phyloP scores from a whole-genome alignment of 2,888 invertebrate genomes.

The Opisthograptis luteolata region DNA sequence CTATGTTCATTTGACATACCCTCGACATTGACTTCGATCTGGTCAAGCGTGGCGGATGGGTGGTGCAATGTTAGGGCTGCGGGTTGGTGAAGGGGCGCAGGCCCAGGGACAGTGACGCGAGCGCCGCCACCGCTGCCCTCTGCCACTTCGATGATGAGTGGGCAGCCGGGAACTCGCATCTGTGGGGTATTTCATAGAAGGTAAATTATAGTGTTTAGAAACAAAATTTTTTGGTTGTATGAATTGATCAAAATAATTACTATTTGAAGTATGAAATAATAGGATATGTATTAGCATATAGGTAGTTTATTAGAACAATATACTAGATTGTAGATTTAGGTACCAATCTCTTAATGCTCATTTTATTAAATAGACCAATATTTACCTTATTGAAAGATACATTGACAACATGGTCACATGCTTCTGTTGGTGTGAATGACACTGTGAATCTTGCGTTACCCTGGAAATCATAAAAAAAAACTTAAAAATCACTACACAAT shows the following conservation, averaged over 20 bases:
- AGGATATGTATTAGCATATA: too few species aligned
- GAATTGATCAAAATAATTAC: too few species aligned
- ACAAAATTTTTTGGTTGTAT: too few species aligned
- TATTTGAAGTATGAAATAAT: too few species aligned
- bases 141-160: slow-evolving; percentile 92
- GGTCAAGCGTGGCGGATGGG: slow-evolving; percentile 94
- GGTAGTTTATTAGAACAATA: too few species aligned
- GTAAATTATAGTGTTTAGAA: too few species aligned
- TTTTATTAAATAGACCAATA: slow-evolving; percentile 4
- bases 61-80: slow-evolving; percentile 90
- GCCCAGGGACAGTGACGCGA: slow-evolving; percentile 88
- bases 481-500: too few species aligned
- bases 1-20: slow-evolving; percentile 83
- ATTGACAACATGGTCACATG: slow-evolving; percentile 97
- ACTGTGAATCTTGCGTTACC: slow-evolving; percentile 93
- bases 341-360: too few species aligned
- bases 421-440: slow-evolving; percentile 97
- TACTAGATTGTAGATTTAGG: too few species aligned
- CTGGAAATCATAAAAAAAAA: slow-evolving; percentile 54
- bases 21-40: slow-evolving; percentile 98
- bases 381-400: slow-evolving; percentile 98
- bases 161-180: slow-evolving; percentile 93
- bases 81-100: slow-evolving; percentile 88
- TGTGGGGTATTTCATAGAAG: not conserved
- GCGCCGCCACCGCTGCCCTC: slow-evolving; percentile 86